These are phyloP conservation scores for Venturia canescens DNA, from an alignment of 1,140 invertebrate genomes.

Conservation along the genomic window DNA sequence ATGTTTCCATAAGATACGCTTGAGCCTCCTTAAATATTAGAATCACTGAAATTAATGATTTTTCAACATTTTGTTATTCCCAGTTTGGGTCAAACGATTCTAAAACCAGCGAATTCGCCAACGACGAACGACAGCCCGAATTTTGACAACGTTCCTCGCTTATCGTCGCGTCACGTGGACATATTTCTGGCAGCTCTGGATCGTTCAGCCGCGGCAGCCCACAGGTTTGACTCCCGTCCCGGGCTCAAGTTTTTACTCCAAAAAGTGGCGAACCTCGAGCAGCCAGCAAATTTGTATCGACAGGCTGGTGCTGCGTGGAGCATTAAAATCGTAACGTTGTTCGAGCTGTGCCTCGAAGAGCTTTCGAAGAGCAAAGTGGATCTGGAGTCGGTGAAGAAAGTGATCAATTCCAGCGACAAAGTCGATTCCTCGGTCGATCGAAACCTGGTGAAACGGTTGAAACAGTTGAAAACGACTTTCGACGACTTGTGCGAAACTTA, in stretches of 20 bases:
- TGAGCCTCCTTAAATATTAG: no score
- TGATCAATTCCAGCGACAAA: constrained; percentile 61
- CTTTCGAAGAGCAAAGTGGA: constrained; percentile 78
- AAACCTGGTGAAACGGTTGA: constrained; percentile 64
- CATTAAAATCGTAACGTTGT: constrained; percentile 90
- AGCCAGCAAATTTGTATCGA: constrained; percentile 94
- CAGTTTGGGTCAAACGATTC: constrained; percentile 70
- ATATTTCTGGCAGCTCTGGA: constrained; percentile 87
- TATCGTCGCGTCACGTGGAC: constrained; percentile 64
- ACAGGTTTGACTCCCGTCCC: constrained; percentile 92
- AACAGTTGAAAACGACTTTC: constrained; percentile 73
- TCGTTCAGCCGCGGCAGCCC: constrained; percentile 86
- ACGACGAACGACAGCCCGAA: constrained; percentile 74
- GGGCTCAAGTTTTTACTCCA: constrained; percentile 95
- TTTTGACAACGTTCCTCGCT: constrained; percentile 50
- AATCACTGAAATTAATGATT: no score
- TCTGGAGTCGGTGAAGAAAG: constrained; percentile 81
- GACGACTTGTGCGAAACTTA: constrained; percentile 81
- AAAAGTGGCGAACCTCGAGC: constrained; percentile 92
- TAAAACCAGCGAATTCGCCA: constrained; percentile 77
- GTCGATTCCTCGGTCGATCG: constrained; percentile 26
- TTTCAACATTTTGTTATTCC: constrained; percentile 46
- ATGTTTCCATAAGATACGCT: no score
- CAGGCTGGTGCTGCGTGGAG: constrained; percentile 95
- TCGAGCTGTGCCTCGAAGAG: constrained; percentile 81